These are phyloP conservation scores for Eclectus roratus DNA, from an alignment of 2,113 vertebrate genomes.

Conservation along the genomic window DNA sequence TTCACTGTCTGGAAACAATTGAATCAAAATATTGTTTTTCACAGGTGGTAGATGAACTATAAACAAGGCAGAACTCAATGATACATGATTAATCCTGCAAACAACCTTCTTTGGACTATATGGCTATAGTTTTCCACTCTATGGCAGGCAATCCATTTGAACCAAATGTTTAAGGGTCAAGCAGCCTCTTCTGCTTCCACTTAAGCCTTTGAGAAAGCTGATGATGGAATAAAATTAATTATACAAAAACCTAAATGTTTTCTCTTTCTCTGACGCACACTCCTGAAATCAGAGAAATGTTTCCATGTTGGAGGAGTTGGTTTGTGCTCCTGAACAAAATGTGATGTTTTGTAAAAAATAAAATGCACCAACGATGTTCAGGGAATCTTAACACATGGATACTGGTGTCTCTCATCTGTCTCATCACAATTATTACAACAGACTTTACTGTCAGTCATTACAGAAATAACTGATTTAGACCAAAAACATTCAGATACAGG, in stretches of 20 bases:
- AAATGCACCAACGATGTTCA: rapidly evolving
- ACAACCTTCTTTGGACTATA: not conserved
- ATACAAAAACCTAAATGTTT: not conserved
- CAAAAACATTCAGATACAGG: not conserved
- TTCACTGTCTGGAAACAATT: conserved; percentile 9
- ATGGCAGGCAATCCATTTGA: not conserved
- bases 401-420: not conserved
- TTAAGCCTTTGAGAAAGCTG: not conserved
- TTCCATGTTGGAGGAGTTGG: not conserved
- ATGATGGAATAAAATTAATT: not conserved
- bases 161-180: not conserved
- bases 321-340: not conserved
- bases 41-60: not conserved
- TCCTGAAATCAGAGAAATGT: not conserved
- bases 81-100: not conserved
- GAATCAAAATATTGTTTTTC: conserved; percentile 2
- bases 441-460: not conserved
- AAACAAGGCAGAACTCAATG: not conserved
- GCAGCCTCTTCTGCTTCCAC: not conserved
- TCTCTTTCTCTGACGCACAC: not conserved
- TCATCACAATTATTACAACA: not conserved
- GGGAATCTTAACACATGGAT: not conserved
- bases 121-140: not conserved
- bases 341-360: not conserved
- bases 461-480: not conserved